These are phyloP conservation scores for Hippoglossus hippoglossus DNA, from an alignment of 2,797 vertebrate genomes.

Conservation along the genomic window DNA sequence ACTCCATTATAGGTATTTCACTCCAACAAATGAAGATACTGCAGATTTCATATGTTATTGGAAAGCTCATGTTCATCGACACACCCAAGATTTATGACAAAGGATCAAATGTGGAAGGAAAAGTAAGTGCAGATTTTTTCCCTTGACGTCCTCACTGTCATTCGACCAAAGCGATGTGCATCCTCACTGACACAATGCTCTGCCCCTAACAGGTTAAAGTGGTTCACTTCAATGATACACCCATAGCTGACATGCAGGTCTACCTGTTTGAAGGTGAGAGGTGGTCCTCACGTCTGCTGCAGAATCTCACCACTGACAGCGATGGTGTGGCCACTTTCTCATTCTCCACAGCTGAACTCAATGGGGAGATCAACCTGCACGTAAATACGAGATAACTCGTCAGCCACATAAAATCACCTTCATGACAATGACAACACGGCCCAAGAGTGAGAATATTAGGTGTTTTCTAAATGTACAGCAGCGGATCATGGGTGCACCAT, in stretches of 20 bases:
- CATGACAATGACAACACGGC: no score
- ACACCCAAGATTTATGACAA: conserved; percentile 60
- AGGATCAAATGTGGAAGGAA: conserved; percentile 64
- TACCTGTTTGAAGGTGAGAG: conserved; percentile 59
- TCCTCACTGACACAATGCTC: neutral
- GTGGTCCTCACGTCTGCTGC: conserved; percentile 18
- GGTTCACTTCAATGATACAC: conserved; percentile 53
- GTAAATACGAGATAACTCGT: conserved; percentile 43
- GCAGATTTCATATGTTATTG: conserved; percentile 47
- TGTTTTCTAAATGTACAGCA: no score
- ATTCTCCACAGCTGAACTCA: conserved; percentile 32
- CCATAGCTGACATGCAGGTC: conserved; percentile 56
- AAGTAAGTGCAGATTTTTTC: conserved; percentile 48
- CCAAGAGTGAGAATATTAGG: no score
- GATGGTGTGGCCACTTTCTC: conserved; percentile 73
- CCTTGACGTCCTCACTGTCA: neutral
- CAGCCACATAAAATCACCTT: neutral
- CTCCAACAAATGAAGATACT: neutral
- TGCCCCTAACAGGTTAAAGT: conserved; percentile 72
- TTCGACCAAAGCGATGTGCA: neutral
- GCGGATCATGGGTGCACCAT: no score
- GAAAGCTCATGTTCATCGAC: conserved; percentile 69
- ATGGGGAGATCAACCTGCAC: conserved; percentile 17
- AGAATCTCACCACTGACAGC: conserved; percentile 74
- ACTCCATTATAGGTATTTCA: conserved; percentile 46